Evolutionary conservation across 1,140 invertebrate species (phyloP).

Genomic region (Agrilus planipennis): DNA sequence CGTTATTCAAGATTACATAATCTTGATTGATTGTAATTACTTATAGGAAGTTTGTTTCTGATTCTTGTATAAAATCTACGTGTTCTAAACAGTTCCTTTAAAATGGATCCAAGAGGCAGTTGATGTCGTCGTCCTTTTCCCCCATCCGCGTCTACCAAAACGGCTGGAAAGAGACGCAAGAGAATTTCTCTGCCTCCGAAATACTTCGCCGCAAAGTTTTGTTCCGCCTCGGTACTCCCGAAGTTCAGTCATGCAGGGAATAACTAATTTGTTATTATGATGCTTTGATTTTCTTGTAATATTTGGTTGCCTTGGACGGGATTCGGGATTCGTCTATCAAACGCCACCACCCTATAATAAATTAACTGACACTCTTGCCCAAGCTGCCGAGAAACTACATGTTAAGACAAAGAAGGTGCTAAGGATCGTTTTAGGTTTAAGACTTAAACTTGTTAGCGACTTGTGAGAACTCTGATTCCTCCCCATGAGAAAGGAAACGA

Average conservation of each 20-base stretch:
- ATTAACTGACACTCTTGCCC: too few species aligned
- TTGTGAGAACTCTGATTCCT: too few species aligned
- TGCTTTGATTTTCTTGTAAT: slow-evolving; percentile 17
- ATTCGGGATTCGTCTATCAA: too few species aligned
- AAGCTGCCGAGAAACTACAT: too few species aligned
- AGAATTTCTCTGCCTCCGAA: not conserved
- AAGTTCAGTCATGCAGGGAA: slow-evolving; percentile 17
- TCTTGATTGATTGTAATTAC: slow-evolving; percentile 18
- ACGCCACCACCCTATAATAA: too few species aligned
- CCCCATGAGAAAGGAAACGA: too few species aligned
- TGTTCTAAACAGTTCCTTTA: slow-evolving; percentile 7
- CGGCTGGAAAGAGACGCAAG: not conserved
- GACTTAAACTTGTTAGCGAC: too few species aligned
- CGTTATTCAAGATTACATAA: slow-evolving; percentile 12
- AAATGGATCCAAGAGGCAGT: not conserved
- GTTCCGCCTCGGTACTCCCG: slow-evolving; percentile 15
- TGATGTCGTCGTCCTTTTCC: not conserved
- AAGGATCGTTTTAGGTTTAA: too few species aligned
- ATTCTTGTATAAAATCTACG: slow-evolving; percentile 12
- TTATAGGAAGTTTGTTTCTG: slow-evolving; percentile 15
- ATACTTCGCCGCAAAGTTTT: slow-evolving; percentile 10
- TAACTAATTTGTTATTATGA: slow-evolving; percentile 18
- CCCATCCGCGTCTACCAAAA: not conserved
- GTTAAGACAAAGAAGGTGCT: too few species aligned
- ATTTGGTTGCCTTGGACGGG: too few species aligned